Evolutionary conservation across 1,140 invertebrate genomes (phyloP).

Genomic region (Drosophila pruinosa): DNA sequence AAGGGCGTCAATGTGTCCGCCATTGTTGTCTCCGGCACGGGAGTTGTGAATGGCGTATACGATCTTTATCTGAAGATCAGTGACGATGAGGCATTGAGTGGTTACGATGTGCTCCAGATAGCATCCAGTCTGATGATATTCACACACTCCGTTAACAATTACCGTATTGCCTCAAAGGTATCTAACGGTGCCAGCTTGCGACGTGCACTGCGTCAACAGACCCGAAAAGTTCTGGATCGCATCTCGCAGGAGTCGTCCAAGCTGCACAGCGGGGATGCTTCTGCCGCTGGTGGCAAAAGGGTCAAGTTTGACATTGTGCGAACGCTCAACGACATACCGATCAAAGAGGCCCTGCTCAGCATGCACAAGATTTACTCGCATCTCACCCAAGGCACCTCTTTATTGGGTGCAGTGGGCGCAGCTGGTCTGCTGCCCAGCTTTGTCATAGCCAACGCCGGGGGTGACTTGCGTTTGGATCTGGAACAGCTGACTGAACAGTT

Average conservation of each 20-base stretch:
- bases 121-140: conserved; percentile 68
- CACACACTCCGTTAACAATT: conserved; percentile 72
- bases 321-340: conserved; percentile 70
- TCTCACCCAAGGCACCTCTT: conserved; percentile 29
- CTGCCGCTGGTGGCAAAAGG: neutral
- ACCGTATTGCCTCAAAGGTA: conserved; percentile 59
- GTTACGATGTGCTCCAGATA: conserved; percentile 60
- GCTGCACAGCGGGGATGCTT: conserved; percentile 22
- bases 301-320: conserved; percentile 67
- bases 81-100: conserved; percentile 54
- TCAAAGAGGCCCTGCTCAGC: conserved; percentile 56
- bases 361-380: conserved; percentile 51
- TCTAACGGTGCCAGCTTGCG: conserved; percentile 55
- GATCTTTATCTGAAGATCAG: conserved; percentile 65
- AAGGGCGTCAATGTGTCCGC: conserved; percentile 66
- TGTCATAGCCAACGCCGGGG: conserved; percentile 15
- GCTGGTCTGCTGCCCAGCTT: conserved; percentile 42
- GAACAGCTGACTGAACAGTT: conserved; percentile 36
- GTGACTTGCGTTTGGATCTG: conserved; percentile 43
- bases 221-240: conserved; percentile 44
- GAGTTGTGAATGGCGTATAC: conserved; percentile 58
- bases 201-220: conserved; percentile 37
- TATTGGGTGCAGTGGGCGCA: conserved; percentile 22
- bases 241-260: conserved; percentile 53
- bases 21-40: conserved; percentile 62